Conservation (phyloP, 2,113 vertebrate genomes). For the Chamaetylas fuelleborni region DNA sequence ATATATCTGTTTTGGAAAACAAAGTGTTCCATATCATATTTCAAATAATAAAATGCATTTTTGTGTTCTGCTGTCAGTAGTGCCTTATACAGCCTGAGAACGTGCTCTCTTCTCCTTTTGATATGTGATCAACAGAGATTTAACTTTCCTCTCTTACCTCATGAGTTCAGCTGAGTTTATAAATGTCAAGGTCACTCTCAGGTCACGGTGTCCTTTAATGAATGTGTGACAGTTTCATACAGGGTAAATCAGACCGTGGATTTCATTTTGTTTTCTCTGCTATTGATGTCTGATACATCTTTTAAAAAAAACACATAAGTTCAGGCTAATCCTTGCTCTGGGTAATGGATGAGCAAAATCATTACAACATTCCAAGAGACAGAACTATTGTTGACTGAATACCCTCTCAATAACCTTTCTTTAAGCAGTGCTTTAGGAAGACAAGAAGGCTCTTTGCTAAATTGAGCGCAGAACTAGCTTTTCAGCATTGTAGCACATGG, state of each 20-base stretch:
- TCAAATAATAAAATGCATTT: neutral
- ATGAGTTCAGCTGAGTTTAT: conserved; percentile 53
- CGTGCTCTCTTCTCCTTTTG: neutral
- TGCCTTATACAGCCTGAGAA: neutral
- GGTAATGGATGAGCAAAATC: conserved; percentile 53
- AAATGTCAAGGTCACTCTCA: conserved; percentile 64
- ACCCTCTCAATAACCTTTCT: conserved; percentile 66
- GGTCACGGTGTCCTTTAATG: conserved; percentile 60
- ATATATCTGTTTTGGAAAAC: neutral
- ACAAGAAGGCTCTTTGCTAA: conserved; percentile 8
- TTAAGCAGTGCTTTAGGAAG: conserved; percentile 18
- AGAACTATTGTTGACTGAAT: conserved; percentile 63
- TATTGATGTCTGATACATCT: conserved; percentile 57
- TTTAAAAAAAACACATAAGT: neutral
- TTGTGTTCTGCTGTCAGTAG: neutral
- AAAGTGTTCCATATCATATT: neutral
- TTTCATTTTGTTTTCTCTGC: conserved; percentile 47
- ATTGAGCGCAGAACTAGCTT: conserved; percentile 16
- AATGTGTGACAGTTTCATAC: conserved; percentile 45
- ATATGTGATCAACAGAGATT: conserved; percentile 37
- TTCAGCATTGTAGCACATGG: neutral
- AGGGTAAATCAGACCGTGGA: conserved; percentile 11
- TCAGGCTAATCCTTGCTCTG: conserved; percentile 60
- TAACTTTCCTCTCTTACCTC: conserved; percentile 39
- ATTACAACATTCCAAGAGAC: conserved; percentile 30